A percentile compares a stretch with the other conserved stretches of the same genome.
Evolutionary conservation across 2,888 invertebrate genomes (phyloP).

Genomic region (Syrphus vitripennis): DNA sequence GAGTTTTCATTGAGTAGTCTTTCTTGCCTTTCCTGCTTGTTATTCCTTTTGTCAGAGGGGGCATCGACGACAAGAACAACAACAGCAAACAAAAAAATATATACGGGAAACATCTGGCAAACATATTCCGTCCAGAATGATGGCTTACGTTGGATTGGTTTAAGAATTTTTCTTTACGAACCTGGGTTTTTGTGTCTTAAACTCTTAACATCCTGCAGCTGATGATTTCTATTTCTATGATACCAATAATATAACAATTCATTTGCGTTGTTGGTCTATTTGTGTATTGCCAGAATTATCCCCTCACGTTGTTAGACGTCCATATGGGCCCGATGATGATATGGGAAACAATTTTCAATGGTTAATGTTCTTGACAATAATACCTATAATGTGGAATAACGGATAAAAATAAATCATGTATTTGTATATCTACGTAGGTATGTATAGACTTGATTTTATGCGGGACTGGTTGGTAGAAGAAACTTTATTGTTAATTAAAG

Average conservation of each 20-base stretch:
- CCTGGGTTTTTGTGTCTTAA: conserved; percentile 24
- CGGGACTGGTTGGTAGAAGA: conserved; percentile 18
- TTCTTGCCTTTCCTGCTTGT: conserved; percentile 23
- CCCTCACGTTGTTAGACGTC: no score
- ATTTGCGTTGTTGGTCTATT: neutral
- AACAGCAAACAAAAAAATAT: conserved; percentile 5
- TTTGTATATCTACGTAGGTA: neutral
- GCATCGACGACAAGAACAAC: neutral
- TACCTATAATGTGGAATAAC: conserved; percentile 2
- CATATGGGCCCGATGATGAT: conserved; percentile 19
- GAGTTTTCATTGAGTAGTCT: conserved; percentile 14
- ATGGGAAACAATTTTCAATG: conserved; percentile 8
- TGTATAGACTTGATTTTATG: conserved; percentile 11
- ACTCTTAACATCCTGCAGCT: conserved; percentile 9
- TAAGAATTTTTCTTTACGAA: conserved; percentile 37
- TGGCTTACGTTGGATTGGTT: conserved; percentile 15
- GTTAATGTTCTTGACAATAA: neutral
- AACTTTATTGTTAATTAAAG: conserved; percentile 47
- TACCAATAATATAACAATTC: conserved; percentile 3
- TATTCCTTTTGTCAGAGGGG: neutral
- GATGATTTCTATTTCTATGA: conserved; percentile 34
- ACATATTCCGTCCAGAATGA: conserved; percentile 48
- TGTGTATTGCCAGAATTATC: neutral
- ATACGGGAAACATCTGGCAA: conserved; percentile 53
- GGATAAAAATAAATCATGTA: neutral